A percentile compares a stretch with the other conserved stretches of the same genome.
Evolutionary conservation across 2,113 vertebrate species (phyloP).

Genomic region (Lutjanus erythropterus): DNA sequence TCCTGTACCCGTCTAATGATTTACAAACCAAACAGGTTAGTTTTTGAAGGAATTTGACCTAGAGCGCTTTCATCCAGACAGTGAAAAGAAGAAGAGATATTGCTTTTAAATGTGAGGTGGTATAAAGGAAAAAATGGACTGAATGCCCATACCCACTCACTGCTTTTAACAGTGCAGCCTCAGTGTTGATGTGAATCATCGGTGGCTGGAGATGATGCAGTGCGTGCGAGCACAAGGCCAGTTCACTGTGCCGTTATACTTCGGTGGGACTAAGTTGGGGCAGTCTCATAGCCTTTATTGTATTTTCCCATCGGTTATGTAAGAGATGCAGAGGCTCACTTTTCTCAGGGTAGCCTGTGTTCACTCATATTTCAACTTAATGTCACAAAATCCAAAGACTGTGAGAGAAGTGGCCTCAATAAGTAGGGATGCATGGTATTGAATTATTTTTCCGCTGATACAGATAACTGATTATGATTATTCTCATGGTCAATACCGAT

Average conservation of each 20-base stretch:
- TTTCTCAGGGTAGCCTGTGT: slow-evolving; percentile 11
- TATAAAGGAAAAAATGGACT: slow-evolving; percentile 23
- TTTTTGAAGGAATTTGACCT: slow-evolving; percentile 2
- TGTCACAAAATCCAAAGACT: slow-evolving; percentile 14
- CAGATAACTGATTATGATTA: no score
- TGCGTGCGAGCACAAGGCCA: slow-evolving; percentile 30
- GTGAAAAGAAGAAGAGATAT: background rate
- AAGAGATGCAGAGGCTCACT: slow-evolving; percentile 48
- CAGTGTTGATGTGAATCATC: slow-evolving; percentile 53
- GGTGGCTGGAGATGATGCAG: slow-evolving; percentile 29
- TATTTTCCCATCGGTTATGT: slow-evolving; percentile 53
- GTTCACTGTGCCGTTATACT: slow-evolving; percentile 30
- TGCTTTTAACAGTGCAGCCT: slow-evolving; percentile 46
- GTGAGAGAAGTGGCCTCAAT: slow-evolving; percentile 17
- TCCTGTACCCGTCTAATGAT: background rate
- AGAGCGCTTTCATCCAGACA: background rate
- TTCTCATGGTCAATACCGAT: no score
- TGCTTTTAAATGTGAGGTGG: slow-evolving; percentile 23
- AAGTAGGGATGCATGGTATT: no score
- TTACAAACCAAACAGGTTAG: background rate
- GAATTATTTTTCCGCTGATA: no score
- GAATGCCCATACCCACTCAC: slow-evolving; percentile 42
- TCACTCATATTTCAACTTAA: slow-evolving; percentile 32
- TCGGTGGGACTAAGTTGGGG: slow-evolving; percentile 9
- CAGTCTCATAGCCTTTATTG: slow-evolving; percentile 47